phyloP scores from a whole-genome alignment of 2,797 vertebrate species.

The Xenopus petersii region DNA sequence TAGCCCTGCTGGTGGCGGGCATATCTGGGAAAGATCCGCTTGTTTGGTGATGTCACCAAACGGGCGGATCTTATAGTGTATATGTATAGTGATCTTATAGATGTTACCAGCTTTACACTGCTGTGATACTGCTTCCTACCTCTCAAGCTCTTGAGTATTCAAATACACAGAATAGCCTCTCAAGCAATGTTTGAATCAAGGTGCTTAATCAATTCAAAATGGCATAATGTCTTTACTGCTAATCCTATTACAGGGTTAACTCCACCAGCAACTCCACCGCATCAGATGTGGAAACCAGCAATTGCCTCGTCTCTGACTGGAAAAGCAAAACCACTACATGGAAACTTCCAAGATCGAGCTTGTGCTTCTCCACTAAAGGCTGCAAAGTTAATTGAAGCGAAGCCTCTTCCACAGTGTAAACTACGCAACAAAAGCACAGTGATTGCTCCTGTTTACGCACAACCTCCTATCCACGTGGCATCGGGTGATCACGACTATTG shows the following conservation, averaged over 20 bases:
- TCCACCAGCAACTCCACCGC: conserved; percentile 93
- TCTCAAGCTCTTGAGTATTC: no score
- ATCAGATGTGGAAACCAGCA: conserved; percentile 92
- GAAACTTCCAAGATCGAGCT: conserved; percentile 56
- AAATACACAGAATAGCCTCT: no score
- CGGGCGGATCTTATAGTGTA: no score
- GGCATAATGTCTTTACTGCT: no score
- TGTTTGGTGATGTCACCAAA: no score
- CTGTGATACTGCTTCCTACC: no score
- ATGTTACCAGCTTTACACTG: no score
- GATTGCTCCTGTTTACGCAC: conserved; percentile 13
- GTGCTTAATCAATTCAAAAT: no score
- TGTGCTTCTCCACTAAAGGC: conserved; percentile 66
- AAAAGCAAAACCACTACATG: conserved; percentile 63
- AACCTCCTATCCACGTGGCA: conserved; percentile 62
- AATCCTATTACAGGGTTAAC: conserved; percentile 75
- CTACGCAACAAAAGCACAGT: conserved; percentile 61
- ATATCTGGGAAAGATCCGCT: no score
- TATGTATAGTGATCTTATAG: no score
- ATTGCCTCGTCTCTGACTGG: conserved; percentile 72
- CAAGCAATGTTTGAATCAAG: no score
- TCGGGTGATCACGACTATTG: conserved; percentile 94
- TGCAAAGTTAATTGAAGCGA: conserved; percentile 75
- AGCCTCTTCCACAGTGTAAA: conserved; percentile 66
- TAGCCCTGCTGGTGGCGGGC: no score